These are phyloP conservation scores for Xiphophorus couchianus DNA, from an alignment of 2,113 vertebrate genomes.

Conservation along the genomic window DNA sequence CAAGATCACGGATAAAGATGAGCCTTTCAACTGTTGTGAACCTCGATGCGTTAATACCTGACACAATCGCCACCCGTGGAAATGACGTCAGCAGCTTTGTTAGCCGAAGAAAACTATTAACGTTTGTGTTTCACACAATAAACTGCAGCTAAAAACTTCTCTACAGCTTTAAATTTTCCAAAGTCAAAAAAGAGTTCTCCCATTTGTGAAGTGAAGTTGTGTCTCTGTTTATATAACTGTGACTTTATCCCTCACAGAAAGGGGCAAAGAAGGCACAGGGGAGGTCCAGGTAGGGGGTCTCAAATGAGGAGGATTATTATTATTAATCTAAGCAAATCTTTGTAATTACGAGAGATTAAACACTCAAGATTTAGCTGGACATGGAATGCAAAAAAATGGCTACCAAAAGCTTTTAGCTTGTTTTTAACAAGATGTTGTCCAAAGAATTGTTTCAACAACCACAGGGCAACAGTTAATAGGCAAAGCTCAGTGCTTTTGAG, in stretches of 20 bases:
- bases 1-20: constrained; percentile 75
- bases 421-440: constrained; percentile 41
- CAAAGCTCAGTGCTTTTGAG: constrained; percentile 15
- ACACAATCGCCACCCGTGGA: constrained; percentile 59
- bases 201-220: constrained; percentile 31
- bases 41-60: constrained; percentile 56
- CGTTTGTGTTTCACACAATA: constrained; percentile 6
- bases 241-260: constrained; percentile 72
- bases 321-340: constrained; percentile 81
- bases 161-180: constrained; percentile 21
- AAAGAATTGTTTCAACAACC: constrained; percentile 52
- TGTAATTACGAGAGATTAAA: constrained; percentile 83
- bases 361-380: constrained; percentile 74
- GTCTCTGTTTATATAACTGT: constrained; percentile 72
- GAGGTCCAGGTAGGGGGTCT: constrained; percentile 75
- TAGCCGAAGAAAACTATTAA: constrained; percentile 3
- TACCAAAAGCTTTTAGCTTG: constrained; percentile 65
- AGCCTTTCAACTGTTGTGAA: constrained; percentile 75
- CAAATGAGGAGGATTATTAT: constrained; percentile 78
- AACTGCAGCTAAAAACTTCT: background rate
- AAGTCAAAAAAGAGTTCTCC: constrained; percentile 42
- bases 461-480: constrained; percentile 58
- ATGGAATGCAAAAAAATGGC: constrained; percentile 61
- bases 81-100: constrained; percentile 63
- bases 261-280: constrained; percentile 69